Conservation (phyloP, 2,797 vertebrate species). For the Alectoris magna region DNA sequence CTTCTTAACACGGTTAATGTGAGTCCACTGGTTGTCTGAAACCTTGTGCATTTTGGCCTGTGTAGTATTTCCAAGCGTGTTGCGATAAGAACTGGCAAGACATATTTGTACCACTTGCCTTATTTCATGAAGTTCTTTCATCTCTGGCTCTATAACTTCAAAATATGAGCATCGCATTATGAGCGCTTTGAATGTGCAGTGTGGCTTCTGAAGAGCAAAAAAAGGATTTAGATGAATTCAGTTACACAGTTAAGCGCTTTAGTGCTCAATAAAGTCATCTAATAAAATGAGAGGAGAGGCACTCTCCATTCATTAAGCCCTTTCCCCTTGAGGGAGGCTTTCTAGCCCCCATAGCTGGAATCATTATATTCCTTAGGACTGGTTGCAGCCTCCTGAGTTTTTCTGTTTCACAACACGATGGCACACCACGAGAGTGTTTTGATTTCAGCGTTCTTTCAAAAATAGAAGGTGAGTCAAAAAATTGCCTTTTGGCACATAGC, state of each 20-base stretch:
- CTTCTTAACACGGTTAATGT: neutral
- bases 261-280: neutral
- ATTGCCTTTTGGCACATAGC: neutral
- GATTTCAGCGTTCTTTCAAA: neutral
- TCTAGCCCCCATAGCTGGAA: neutral
- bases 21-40: neutral
- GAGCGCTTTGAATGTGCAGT: neutral
- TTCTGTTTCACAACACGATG: neutral
- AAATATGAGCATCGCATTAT: neutral
- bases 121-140: neutral
- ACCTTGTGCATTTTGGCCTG: neutral
- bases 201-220: neutral
- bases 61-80: neutral
- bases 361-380: neutral
- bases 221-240: neutral
- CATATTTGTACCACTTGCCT: neutral
- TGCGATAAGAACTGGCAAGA: neutral
- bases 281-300: neutral
- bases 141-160: neutral
- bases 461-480: neutral
- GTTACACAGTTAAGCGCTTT: neutral
- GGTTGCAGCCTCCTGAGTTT: neutral
- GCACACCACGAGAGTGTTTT: neutral
- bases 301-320: constrained; percentile 1
- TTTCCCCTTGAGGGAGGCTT: neutral